phyloP scores from a whole-genome alignment of 64 coral and sea anemone genomes.

The Montipora sp. region DNA sequence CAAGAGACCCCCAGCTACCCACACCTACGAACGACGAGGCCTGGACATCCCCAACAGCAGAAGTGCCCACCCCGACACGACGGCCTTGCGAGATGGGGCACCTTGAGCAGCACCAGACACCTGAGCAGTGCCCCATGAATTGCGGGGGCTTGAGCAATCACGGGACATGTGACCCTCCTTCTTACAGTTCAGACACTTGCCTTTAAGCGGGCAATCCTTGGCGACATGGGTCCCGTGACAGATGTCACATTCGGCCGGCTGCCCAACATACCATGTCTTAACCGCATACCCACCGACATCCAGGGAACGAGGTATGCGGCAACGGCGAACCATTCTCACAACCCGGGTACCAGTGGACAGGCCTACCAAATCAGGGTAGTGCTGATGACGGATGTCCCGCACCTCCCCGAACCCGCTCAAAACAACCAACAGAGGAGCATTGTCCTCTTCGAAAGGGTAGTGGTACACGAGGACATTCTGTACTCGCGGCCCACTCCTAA shows the following conservation, averaged over 20 bases:
- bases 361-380: background rate
- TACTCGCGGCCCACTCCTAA: background rate
- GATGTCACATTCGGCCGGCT: background rate
- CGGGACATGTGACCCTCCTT: background rate
- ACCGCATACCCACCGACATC: background rate
- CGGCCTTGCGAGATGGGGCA: background rate
- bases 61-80: background rate
- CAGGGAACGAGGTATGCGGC: background rate
- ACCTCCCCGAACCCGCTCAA: background rate
- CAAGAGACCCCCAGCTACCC: background rate
- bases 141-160: background rate
- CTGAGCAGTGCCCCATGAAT: background rate
- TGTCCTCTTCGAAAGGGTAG: background rate
- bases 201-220: background rate
- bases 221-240: background rate
- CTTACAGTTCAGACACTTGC: background rate
- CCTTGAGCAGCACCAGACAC: background rate
- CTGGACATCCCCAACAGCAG: background rate
- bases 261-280: background rate
- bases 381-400: background rate
- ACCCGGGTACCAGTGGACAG: background rate
- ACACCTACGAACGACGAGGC: background rate
- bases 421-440: background rate
- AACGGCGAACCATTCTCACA: background rate
- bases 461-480: background rate